These are phyloP conservation scores for Hydrolagus colliei DNA, from an alignment of 2,797 vertebrate species.

Conservation along the genomic window DNA sequence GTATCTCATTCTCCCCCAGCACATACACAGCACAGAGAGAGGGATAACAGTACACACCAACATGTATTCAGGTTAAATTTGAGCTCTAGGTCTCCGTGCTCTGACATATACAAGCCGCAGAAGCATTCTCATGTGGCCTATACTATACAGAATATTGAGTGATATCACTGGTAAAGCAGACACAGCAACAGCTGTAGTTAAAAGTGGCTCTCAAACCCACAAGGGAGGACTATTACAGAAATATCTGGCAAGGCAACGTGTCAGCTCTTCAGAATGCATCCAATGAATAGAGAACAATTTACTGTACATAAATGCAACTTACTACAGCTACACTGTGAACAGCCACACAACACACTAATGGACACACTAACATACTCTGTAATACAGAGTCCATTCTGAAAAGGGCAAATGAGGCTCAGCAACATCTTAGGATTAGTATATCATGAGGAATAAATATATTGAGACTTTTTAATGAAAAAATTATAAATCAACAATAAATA, in stretches of 20 bases:
- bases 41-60: neutral
- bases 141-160: neutral
- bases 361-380: too few species aligned
- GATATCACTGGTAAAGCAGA: slow-evolving; percentile 13
- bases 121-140: neutral
- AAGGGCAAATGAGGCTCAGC: too few species aligned
- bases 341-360: neutral
- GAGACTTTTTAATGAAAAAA: too few species aligned
- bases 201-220: neutral
- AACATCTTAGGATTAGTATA: too few species aligned
- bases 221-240: slow-evolving; percentile 5
- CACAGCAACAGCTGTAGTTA: slow-evolving; percentile 1
- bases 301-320: neutral
- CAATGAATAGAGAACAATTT: neutral
- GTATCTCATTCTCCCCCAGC: too few species aligned
- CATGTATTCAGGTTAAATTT: neutral
- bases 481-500: too few species aligned
- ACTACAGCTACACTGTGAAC: neutral
- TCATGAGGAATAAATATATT: too few species aligned
- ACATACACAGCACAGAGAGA: too few species aligned
- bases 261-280: neutral
- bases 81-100: neutral
- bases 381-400: too few species aligned
- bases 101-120: neutral
- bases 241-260: neutral